phyloP scores from a whole-genome alignment of 2,797 vertebrate species.

The Pogonophryne albipinna region DNA sequence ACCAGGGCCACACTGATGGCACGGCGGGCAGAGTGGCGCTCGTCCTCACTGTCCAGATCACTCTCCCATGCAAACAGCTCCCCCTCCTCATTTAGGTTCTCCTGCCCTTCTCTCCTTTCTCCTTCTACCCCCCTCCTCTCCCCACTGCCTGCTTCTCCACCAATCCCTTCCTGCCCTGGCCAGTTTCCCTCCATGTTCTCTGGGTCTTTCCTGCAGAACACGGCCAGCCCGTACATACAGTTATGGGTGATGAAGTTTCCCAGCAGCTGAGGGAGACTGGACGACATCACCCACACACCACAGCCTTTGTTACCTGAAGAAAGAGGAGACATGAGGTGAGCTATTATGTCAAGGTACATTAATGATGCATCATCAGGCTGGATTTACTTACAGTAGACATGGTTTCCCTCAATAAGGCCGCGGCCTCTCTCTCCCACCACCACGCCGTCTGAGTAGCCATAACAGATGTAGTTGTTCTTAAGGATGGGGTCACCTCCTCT shows the following conservation, averaged over 20 bases:
- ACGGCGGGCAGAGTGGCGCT: constrained; percentile 82
- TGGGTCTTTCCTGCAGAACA: constrained; percentile 91
- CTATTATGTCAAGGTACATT: background rate
- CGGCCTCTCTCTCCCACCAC: constrained; percentile 92
- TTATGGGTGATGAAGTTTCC: constrained; percentile 92
- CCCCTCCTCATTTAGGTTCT: constrained; percentile 92
- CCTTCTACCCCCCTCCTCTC: constrained; percentile 77
- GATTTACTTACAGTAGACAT: constrained; percentile 88
- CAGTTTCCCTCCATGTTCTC: constrained; percentile 82
- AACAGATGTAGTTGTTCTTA: constrained; percentile 93
- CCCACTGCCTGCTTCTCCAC: constrained; percentile 73
- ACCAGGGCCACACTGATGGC: constrained; percentile 89
- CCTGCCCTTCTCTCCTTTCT: constrained; percentile 81
- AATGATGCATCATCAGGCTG: background rate
- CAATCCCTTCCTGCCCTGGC: constrained; percentile 80
- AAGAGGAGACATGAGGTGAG: constrained; percentile 12
- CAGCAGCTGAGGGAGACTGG: constrained; percentile 91
- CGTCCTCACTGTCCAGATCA: constrained; percentile 90
- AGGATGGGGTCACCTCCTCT: constrained; percentile 90
- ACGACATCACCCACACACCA: constrained; percentile 93
- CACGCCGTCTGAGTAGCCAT: constrained; percentile 91
- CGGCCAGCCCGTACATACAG: constrained; percentile 91
- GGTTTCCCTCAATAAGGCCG: constrained; percentile 92
- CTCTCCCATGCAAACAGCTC: constrained; percentile 91
- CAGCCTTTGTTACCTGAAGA: constrained; percentile 92